Evolutionary conservation across 1,140 invertebrate genomes (phyloP).

Genomic region (Cecropterus lyciades): DNA sequence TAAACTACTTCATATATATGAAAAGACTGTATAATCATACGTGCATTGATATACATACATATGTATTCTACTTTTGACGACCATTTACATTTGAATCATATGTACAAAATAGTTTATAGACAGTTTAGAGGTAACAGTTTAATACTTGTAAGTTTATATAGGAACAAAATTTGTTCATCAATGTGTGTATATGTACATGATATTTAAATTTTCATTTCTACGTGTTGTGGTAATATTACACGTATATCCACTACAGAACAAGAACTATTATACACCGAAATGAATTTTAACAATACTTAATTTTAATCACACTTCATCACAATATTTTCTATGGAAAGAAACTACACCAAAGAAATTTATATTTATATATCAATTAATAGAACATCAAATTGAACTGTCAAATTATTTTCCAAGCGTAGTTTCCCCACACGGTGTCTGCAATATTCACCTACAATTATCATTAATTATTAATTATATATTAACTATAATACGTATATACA

Average conservation of each 20-base stretch:
- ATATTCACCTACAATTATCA: conserved; percentile 49
- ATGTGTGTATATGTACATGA: conserved; percentile 3
- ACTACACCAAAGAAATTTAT: conserved; percentile 73
- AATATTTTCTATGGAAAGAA: conserved; percentile 63
- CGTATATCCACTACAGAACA: conserved; percentile 25
- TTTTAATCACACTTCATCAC: conserved; percentile 28
- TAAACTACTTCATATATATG: too few relatives aligned
- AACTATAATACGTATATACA: conserved; percentile 36
- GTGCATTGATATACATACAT: background rate
- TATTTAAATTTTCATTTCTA: conserved; percentile 1
- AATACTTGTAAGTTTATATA: background rate
- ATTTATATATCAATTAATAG: conserved; percentile 65
- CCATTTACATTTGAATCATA: background rate
- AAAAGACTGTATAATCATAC: background rate
- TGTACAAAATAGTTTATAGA: background rate
- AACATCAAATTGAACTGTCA: conserved; percentile 74
- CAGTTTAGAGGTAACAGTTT: background rate
- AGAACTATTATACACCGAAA: conserved; percentile 4
- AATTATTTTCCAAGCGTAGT: conserved; percentile 81
- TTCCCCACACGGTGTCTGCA: conserved; percentile 79
- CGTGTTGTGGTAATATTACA: background rate
- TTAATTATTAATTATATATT: conserved; percentile 31
- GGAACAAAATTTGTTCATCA: background rate
- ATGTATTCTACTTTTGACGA: too few relatives aligned
- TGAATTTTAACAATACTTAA: conserved; percentile 22